Conservation (phyloP, 2,888 invertebrate genomes). For the Plagodis pulveraria region DNA sequence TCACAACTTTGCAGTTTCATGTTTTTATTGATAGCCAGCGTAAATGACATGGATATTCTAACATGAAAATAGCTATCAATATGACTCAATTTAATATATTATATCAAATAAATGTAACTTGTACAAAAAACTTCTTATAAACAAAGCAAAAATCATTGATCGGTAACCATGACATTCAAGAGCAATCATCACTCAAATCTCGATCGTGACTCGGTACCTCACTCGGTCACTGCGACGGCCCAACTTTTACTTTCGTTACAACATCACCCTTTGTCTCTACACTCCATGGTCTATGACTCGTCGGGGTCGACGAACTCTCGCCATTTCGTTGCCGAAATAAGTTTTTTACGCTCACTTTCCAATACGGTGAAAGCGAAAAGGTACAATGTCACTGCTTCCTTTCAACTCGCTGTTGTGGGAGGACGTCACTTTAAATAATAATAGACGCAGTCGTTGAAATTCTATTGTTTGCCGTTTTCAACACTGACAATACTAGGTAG, state of each 20-base stretch:
- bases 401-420: conserved; percentile 77
- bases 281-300: conserved; percentile 61
- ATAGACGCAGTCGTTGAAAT: conserved; percentile 61
- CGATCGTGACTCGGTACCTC: conserved; percentile 68
- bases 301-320: conserved; percentile 74
- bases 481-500: conserved; percentile 37
- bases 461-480: conserved; percentile 62
- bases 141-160: conserved; percentile 51
- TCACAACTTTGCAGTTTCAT: too few species aligned
- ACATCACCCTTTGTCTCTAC: conserved; percentile 75
- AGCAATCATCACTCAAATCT: conserved; percentile 63
- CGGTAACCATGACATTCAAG: conserved; percentile 81
- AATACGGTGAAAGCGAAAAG: conserved; percentile 83
- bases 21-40: too few species aligned
- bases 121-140: conserved; percentile 43
- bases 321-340: conserved; percentile 81
- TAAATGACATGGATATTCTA: too few species aligned
- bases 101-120: too few species aligned
- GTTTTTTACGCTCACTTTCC: conserved; percentile 85
- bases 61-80: too few species aligned
- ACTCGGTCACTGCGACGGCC: conserved; percentile 21
- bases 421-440: conserved; percentile 73
- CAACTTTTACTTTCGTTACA: conserved; percentile 79
- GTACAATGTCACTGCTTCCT: conserved; percentile 80
- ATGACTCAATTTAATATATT: background rate